Base-by-base conservation (phyloP, 2,797 vertebrate genomes). In the Micropoecilia bifurca region DNA sequence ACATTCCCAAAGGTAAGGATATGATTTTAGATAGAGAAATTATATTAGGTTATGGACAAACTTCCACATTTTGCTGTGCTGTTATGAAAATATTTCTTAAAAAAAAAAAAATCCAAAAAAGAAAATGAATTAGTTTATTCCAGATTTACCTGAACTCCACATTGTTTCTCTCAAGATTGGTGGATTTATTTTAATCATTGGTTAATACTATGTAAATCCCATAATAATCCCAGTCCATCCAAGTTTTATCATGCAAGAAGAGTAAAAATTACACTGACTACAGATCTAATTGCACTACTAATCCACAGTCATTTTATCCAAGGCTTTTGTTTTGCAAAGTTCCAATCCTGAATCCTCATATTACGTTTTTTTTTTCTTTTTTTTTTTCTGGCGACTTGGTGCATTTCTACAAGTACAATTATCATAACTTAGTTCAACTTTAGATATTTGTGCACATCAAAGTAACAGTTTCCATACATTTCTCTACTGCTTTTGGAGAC, bases 1-100 rank as follows among this genome's bases (percentile, higher is more conserved):
- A 81, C 85, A 73, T 81, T 73, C 69, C 78, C 6, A 85, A 85
- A 82, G 76, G 78, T n/a, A 63, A 50, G 20, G 66, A 45, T 63
- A 57, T 77, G 68, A 75, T 45, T 41, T 33, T 39, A 68, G 36
- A 5, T 25, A 25, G 36, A 68, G 36, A 66, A 39, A 39, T 12
- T 41, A 25, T 68, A 68, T 66, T 20, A 66, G 33, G 3, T 66
- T 33, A 16, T 66, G 18, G 30, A 63, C 30, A 18, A 33, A 57
- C 10, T 33, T 61, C 14, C 18, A 66, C 16, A 3, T 39, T 66
- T 66, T 36, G 6, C 16, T 36, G 6, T 9, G 33, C 59, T 20
- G 16, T 63, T 16, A 77, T 22, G 33, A 68, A 48, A 53, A 59
- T 10, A 2, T 0, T 10, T 6, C 30, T 66, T 41, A 16, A 16